Conservation (phyloP, 2,113 vertebrate genomes). For the Todiramphus chloris region DNA sequence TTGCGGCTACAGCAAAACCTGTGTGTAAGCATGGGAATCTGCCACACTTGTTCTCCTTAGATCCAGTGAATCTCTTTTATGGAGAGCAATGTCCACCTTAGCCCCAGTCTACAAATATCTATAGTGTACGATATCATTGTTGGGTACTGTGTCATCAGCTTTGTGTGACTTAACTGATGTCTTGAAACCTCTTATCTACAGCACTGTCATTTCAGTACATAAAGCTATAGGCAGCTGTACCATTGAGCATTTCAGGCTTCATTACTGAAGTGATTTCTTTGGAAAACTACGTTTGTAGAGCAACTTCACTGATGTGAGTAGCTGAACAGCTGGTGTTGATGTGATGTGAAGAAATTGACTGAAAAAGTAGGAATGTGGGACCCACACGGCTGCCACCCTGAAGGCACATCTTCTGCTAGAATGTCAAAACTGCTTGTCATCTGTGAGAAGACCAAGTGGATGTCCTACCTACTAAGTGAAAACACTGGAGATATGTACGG, state of each 20-base stretch:
- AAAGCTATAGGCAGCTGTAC: neutral
- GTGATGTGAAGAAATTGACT: neutral
- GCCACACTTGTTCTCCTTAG: neutral
- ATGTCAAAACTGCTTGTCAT: neutral
- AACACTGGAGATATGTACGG: neutral
- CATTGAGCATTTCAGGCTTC: neutral
- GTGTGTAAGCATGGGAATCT: neutral
- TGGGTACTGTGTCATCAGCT: neutral
- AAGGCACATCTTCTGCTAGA: neutral
- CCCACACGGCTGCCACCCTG: neutral
- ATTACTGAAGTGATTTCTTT: neutral
- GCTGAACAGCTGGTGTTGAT: neutral
- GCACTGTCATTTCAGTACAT: neutral
- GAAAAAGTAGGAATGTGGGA: neutral
- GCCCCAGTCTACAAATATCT: neutral
- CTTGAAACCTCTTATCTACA: neutral
- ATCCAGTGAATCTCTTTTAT: neutral
- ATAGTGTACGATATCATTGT: fast-evolving
- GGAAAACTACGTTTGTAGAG: neutral
- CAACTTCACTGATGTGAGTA: neutral
- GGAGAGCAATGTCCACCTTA: neutral
- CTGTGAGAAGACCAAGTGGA: neutral
- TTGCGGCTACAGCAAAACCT: neutral
- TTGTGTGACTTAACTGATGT: neutral
- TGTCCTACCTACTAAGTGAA: neutral